Conservation (phyloP, 2,888 invertebrate species). For the Xanthia icteritia region DNA sequence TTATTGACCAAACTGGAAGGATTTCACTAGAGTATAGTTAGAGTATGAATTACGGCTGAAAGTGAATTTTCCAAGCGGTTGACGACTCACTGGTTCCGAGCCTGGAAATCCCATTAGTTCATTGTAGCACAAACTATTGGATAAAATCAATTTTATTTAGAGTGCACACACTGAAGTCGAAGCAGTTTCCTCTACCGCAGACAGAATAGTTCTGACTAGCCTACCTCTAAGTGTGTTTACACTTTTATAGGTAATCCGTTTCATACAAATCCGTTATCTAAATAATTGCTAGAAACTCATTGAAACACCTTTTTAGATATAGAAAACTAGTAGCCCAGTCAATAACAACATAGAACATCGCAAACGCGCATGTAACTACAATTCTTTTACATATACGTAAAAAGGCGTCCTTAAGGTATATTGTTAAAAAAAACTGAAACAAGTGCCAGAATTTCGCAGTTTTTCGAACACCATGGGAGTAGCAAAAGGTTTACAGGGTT, state of each 20-base stretch:
- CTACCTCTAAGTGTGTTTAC: neutral
- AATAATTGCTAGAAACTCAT: neutral
- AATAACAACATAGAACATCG: too few relatives aligned
- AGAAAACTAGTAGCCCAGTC: neutral
- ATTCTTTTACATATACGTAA: too few relatives aligned
- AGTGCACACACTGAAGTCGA: neutral
- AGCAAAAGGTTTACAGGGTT: too few relatives aligned
- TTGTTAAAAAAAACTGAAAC: too few relatives aligned
- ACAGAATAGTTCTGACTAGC: neutral
- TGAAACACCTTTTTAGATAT: neutral
- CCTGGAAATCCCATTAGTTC: neutral
- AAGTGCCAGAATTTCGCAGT: too few relatives aligned
- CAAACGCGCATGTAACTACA: too few relatives aligned
- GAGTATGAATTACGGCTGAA: neutral
- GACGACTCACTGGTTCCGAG: slow-evolving; percentile 9
- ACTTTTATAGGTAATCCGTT: neutral
- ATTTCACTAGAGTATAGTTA: neutral
- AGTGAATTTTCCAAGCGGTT: slow-evolving; percentile 21
- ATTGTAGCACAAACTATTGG: neutral
- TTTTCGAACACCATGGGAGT: too few relatives aligned
- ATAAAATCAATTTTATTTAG: neutral
- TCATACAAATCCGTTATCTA: neutral
- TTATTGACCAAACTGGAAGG: neutral
- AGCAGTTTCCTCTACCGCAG: neutral
- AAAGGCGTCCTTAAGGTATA: too few relatives aligned